A percentile compares a stretch with the other conserved stretches of the same genome.
Conservation (phyloP, 2,113 vertebrate genomes). For the Meleagris gallopavo region DNA sequence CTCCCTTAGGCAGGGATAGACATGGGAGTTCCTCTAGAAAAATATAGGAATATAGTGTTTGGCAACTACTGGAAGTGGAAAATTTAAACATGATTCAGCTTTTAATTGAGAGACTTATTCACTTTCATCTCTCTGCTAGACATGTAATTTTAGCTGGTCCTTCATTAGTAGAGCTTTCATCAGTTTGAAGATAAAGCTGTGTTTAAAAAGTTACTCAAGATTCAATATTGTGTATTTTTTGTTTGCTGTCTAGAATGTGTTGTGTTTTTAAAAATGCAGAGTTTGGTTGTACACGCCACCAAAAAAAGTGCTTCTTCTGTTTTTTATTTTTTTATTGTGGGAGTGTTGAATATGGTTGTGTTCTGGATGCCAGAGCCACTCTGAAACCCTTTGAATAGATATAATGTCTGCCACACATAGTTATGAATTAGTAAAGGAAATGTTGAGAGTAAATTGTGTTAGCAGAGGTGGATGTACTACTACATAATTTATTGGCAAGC, state of each 20-base stretch:
- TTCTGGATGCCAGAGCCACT: not conserved
- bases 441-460: constrained; percentile 3
- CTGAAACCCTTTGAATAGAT: not conserved
- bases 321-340: not conserved
- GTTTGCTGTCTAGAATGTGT: constrained; percentile 8
- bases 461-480: constrained; percentile 11
- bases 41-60: constrained; percentile 25
- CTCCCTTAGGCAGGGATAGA: not conserved
- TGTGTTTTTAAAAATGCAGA: not conserved
- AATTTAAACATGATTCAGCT: constrained; percentile 42
- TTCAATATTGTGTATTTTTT: constrained; percentile 3
- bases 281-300: not conserved
- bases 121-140: constrained; percentile 48
- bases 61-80: constrained; percentile 23
- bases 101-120: constrained; percentile 54
- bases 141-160: constrained; percentile 54
- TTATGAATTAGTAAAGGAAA: not conserved
- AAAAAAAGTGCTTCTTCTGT: not conserved
- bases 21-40: not conserved
- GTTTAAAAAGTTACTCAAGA: constrained; percentile 62
- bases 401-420: not conserved
- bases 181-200: constrained; percentile 45
- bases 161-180: constrained; percentile 68
- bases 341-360: not conserved
- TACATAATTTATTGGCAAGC: constrained; percentile 32